Evolutionary conservation across 2,113 vertebrate genomes (phyloP).

Genomic region (Pedionomus torquatus): DNA sequence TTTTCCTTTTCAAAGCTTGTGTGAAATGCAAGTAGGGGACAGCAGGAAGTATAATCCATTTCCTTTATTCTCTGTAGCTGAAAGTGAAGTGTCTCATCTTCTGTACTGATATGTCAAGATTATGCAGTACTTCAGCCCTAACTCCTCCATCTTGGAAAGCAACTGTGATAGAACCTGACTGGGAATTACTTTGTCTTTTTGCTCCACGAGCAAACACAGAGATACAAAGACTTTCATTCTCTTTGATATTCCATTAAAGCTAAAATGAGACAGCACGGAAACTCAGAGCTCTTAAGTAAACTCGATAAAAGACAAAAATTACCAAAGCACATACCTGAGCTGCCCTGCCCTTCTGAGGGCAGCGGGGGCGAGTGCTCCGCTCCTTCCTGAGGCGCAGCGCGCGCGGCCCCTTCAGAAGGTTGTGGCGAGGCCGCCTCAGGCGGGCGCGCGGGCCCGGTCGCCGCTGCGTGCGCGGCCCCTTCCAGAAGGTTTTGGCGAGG

Average conservation of each 20-base stretch:
- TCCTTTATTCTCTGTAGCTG: not conserved
- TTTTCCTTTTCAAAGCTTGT: not conserved
- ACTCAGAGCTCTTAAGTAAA: too few species aligned
- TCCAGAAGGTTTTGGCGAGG: not conserved
- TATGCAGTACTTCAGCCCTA: not conserved
- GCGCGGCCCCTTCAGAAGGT: accelerated
- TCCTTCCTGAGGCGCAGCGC: too few species aligned
- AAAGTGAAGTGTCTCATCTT: not conserved
- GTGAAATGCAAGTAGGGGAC: not conserved
- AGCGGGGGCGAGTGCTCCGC: too few species aligned
- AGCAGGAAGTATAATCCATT: not conserved
- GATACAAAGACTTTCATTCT: not conserved
- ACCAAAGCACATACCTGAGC: not conserved
- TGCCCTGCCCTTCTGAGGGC: accelerated
- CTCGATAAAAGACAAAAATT: not conserved
- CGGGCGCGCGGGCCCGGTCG: accelerated
- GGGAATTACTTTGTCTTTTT: not conserved
- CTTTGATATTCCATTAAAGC: not conserved
- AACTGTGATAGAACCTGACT: too few species aligned
- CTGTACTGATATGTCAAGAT: not conserved
- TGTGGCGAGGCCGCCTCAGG: not conserved
- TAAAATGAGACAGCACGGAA: accelerated
- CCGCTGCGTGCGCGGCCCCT: not conserved
- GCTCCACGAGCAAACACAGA: not conserved
- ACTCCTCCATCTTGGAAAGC: not conserved